Evolutionary conservation across 2,797 vertebrate species (phyloP), one percentile per base, ranked within the genome.

Genomic region (Sorex maritimensis): DNA sequence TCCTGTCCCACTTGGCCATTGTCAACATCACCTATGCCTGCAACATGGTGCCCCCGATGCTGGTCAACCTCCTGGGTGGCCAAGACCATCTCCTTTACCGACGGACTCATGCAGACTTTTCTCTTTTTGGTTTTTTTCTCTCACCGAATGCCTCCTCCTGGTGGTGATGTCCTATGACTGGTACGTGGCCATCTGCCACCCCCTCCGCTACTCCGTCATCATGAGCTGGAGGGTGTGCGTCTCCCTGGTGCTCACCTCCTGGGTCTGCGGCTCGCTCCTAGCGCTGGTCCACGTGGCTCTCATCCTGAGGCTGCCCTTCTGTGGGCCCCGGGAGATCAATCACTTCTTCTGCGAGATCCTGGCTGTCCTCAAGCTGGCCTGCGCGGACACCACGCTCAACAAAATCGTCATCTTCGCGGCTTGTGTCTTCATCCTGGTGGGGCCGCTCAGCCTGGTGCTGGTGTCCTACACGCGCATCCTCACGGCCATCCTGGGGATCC

Each of bases 261-360:
- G 96, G 91, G 3, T 15, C 1, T 81, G 52, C 28, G 67, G 88
- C 13, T 92, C 34, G 6, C 38, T 95, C 21, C 0, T 97, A 23
- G 44, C 90, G 0, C 46, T 93, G 21, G 41, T 93, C 6, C 83
- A 95, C 11, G 0, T 82, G 1, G 3, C 72, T 38, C 94, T 87
- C 15, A 6, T 93, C 2, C 38, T 90, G 24, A 87, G 44, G 3
- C 49, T 96, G 67, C 90, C 93, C 5, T 97, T 97, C 85, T 96
- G 94, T 80, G 93, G 96, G 0, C 94, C 95, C 21, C 79, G 30
- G 0, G 26, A 88, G 86, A 52, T 96, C 46, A 95, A 96, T 15
- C 94, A 96, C 41, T 90, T 96, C 74, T 96, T 94, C 83, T 96
- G 94, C 75, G 90, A 96, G 44, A 61, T 96, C 58, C 44, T 95